These are phyloP conservation scores for Propithecus perrieri DNA, from an alignment of 2,797 vertebrate species.

Conservation along the genomic window DNA sequence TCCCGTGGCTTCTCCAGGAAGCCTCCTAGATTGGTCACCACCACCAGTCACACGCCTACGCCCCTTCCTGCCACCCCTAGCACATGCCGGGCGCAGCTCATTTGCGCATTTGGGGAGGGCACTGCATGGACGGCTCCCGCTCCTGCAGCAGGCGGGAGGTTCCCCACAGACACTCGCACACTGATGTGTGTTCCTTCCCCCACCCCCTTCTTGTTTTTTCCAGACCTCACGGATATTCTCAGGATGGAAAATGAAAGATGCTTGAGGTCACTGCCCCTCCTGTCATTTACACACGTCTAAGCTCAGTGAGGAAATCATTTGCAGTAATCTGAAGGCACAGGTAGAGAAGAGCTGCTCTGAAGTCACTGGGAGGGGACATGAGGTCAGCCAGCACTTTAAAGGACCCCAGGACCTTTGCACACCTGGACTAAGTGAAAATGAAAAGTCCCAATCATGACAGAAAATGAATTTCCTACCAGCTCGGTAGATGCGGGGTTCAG, in stretches of 20 bases:
- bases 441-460: background rate
- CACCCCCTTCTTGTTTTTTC: background rate
- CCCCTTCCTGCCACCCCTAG: rapidly evolving
- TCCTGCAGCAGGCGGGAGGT: background rate
- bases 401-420: slow-evolving; percentile 24
- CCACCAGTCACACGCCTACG: too few species aligned
- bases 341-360: background rate
- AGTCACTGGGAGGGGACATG: background rate
- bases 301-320: background rate
- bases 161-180: background rate
- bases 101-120: rapidly evolving
- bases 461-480: background rate
- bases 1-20: background rate
- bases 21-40: background rate
- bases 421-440: background rate
- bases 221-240: background rate
- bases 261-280: background rate
- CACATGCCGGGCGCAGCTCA: background rate
- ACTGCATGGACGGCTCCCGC: rapidly evolving
- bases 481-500: background rate
- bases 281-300: background rate
- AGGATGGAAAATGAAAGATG: background rate
- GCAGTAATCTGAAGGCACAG: background rate
- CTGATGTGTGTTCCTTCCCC: background rate
- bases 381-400: background rate